Evolutionary conservation across 2,113 vertebrate genomes (phyloP), one percentile per base, ranked within the genome.

Genomic region (Mustelus asterias): DNA sequence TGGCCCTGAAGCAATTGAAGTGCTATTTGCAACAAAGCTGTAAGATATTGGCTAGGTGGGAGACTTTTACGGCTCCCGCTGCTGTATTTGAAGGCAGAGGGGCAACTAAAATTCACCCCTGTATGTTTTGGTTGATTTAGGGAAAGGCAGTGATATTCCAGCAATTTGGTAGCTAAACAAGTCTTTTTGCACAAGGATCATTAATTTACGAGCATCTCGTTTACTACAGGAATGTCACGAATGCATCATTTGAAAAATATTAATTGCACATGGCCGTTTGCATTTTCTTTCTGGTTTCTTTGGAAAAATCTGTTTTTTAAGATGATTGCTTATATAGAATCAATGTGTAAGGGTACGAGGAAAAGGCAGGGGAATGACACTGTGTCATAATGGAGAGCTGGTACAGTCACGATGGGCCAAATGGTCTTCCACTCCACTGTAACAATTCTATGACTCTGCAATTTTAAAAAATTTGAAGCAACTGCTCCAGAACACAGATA

Each of bases 61-160:
- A 16, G 16, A 67, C 14, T 67, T 67, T 67, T 67, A 67, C 65
- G 18, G 16, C 14, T 16, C 16, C 65, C 65, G 16, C 65, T 2
- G 16, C 65, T 67, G 65, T 3, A 18, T 20, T 67, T 18, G 65
- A 67, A 67, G 65, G 16, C 16, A 67, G 65, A 18, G 65, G 65
- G 65, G 65, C 14, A 67, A 4, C 48, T 54, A 63, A 63, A 63
- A 13, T 63, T 63, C 63, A 63, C 11, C 63, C 63, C 10, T 63
- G 60, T 67, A 48, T 95, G 67, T 95, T 95, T 95, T 10, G 41
- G 29, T 95, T 95, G 93, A 72, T 95, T 95, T 29, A 48, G 24
- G 93, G 24, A 95, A 95, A 95, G n/a, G n/a, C n/a, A n/a, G 69
- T 48, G 6, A 29, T 48, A 6, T 95, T 95, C 41, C 9, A 72